Evolutionary conservation across 2,888 invertebrate species (phyloP).

Genomic region (Ephialtes manifestator): DNA sequence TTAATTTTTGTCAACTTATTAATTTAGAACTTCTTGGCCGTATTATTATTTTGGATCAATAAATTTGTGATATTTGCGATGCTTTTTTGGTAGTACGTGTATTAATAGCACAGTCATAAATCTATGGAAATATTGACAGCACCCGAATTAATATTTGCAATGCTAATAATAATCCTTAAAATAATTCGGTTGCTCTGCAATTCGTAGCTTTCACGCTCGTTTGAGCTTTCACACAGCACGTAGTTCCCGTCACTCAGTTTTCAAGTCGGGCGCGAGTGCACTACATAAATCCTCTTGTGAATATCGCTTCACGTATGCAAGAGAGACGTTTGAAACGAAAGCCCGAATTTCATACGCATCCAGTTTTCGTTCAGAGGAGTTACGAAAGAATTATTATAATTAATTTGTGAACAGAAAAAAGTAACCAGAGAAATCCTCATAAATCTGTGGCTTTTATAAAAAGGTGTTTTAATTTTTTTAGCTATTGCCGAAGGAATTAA

Average conservation of each 20-base stretch:
- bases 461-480: too few relatives aligned
- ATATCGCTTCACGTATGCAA: conserved; percentile 27
- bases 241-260: conserved; percentile 44
- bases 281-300: background rate
- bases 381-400: conserved; percentile 12
- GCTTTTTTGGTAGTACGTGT: too few relatives aligned
- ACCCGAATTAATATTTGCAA: background rate
- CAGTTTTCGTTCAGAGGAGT: conserved; percentile 4
- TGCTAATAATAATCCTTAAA: background rate
- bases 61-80: too few relatives aligned
- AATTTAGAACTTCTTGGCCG: too few relatives aligned
- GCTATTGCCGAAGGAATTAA: too few relatives aligned
- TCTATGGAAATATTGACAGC: background rate
- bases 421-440: background rate
- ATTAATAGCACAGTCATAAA: too few relatives aligned
- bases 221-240: conserved; percentile 60
- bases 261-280: conserved; percentile 45
- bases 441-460: background rate
- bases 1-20: too few relatives aligned
- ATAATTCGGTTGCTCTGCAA: conserved; percentile 9
- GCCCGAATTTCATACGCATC: conserved; percentile 31
- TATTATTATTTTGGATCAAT: too few relatives aligned
- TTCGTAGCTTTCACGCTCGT: conserved; percentile 23
- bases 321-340: conserved; percentile 33
- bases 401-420: background rate